Base-by-base conservation (phyloP, 1,140 invertebrate genomes). In the Pteromalus puparum region DNA sequence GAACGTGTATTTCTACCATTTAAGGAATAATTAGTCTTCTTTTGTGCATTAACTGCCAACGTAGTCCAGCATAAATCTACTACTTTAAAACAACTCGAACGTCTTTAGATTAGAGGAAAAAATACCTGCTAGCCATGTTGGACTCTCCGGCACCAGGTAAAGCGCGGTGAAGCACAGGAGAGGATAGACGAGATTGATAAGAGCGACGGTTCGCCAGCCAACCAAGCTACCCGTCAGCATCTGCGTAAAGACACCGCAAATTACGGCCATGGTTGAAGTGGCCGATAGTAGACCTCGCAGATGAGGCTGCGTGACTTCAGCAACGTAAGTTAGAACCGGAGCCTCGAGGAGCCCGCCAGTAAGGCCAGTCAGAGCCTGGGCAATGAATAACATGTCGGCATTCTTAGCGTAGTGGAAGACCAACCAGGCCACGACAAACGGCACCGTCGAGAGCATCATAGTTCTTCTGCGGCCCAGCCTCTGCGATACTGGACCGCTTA, bases 271-370 rank as follows among this genome's bases (percentile, higher is more conserved):
- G 1, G 95, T 95, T 24, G 96, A 95, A 18, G 96, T 95, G 1
- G 96, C 96, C 1, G 96, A 94, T 24, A 97, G 90, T 85, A 96
- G 94, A 6, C 97, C 97, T 46, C 96, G 94, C 18, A 97, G 91
- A 88, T 96, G 95, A 0, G 97, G 96, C 87, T 97, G 95, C 2
- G 96, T 96, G 12, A 97, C 95, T 91, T 97, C 97, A 2, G 96
- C 96, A 13, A 97, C 96, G 89, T 97, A 97, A 0, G 96, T 97
- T 87, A 97, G 91, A 92, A 97, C 96, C 4, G 96, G 96, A 83
- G 96, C 96, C 92, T 97, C 96, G 68, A 97, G 91, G 0, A 97
- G 90, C 74, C 96, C 96, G 76, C 96, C 96, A 5, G 95, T 95
- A 1, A 97, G 86, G 10, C 96, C 96, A 21, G 95, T 95, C 70